phyloP scores from a whole-genome alignment of 2,888 invertebrate species.

The Ornithoptera alexandrae region DNA sequence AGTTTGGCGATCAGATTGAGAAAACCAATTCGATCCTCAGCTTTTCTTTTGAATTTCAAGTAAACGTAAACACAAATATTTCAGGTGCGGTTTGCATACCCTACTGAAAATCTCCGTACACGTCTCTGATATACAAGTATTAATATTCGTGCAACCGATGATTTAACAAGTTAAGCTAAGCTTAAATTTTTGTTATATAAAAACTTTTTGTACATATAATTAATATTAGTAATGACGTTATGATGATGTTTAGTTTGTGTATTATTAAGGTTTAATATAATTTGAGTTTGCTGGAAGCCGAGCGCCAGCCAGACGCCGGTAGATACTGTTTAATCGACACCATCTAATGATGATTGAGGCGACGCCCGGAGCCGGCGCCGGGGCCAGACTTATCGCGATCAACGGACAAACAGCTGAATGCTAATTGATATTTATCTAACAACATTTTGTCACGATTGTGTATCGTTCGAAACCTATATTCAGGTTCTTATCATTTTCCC shows the following conservation, averaged over 20 bases:
- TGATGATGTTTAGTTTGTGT: conserved; percentile 1
- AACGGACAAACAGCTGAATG: conserved; percentile 52
- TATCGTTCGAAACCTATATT: neutral
- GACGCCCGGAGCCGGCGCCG: conserved; percentile 52
- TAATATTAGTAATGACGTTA: neutral
- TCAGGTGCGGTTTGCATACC: no score
- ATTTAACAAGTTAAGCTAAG: no score
- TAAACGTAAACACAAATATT: no score
- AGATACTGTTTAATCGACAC: conserved; percentile 48
- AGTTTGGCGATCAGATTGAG: no score
- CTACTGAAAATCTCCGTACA: no score
- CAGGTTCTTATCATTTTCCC: neutral
- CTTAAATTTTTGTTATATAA: no score
- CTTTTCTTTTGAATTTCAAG: no score
- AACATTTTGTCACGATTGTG: conserved; percentile 7
- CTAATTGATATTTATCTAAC: conserved; percentile 44
- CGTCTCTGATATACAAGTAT: no score
- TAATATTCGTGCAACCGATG: no score
- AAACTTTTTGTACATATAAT: no score
- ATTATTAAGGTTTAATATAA: conserved; percentile 23
- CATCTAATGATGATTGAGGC: conserved; percentile 54
- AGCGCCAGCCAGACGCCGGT: conserved; percentile 43
- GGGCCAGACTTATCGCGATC: conserved; percentile 49
- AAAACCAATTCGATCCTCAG: no score
- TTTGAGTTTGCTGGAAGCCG: conserved; percentile 23